Percentiles rank a stretch among this genome's conserved stretches.
Conservation (phyloP, 2,797 vertebrate species). For the Austrolebias charrua region DNA sequence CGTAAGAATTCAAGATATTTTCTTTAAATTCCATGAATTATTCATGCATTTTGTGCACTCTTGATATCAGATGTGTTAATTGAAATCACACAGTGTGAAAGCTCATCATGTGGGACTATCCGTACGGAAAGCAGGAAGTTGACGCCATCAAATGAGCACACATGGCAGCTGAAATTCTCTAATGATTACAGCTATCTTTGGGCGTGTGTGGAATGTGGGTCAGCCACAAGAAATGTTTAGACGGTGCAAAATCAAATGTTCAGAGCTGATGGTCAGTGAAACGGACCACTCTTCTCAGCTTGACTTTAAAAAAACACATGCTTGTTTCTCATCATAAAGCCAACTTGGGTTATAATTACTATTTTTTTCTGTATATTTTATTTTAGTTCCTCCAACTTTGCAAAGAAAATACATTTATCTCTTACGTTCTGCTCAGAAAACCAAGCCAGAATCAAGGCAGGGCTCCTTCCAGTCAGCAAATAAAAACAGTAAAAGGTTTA, state of each 20-base stretch:
- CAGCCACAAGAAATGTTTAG: slow-evolving; percentile 71
- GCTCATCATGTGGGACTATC: slow-evolving; percentile 1
- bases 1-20: slow-evolving; percentile 19
- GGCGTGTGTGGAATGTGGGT: slow-evolving; percentile 62
- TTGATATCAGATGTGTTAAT: slow-evolving; percentile 22
- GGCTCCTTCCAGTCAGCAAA: too few relatives aligned
- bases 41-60: slow-evolving; percentile 30
- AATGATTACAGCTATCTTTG: slow-evolving; percentile 58
- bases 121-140: slow-evolving; percentile 18
- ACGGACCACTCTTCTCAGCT: slow-evolving; percentile 6
- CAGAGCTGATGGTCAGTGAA: slow-evolving; percentile 55
- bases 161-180: slow-evolving; percentile 30
- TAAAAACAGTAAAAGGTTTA: background rate
- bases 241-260: slow-evolving; percentile 59
- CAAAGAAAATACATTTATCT: too few relatives aligned
- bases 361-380: slow-evolving; percentile 27
- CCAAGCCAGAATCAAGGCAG: too few relatives aligned
- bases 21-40: slow-evolving; percentile 44
- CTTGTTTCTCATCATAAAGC: slow-evolving; percentile 11
- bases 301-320: slow-evolving; percentile 14
- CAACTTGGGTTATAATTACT: background rate
- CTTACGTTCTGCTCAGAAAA: too few relatives aligned
- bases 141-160: slow-evolving; percentile 40
- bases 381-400: background rate
- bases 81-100: slow-evolving; percentile 22